Base-by-base conservation (phyloP, 1,140 invertebrate genomes). In the Fragariocoptes setiger region DNA sequence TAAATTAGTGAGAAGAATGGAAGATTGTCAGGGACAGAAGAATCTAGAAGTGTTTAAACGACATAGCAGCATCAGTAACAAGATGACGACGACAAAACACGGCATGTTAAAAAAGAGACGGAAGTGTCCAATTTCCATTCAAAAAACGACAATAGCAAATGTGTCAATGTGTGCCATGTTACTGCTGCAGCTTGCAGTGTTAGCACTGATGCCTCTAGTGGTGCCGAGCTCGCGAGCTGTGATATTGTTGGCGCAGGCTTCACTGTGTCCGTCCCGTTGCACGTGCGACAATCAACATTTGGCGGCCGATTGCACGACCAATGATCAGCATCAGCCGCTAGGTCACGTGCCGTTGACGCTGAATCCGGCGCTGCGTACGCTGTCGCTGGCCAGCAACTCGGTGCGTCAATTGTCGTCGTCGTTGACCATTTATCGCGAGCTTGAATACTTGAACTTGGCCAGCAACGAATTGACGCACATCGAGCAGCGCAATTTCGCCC, bases 341-440 rank as follows among this genome's bases (percentile, higher is more conserved):
- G 76, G 82, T 56, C 74, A 80, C 14, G 69, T 85, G 36, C 80
- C 79, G 25, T 83, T 85, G 47, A 75, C 78, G 1, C 62, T 86
- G 35, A 86, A 85, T 57, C 80, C 80, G 2, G 73, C 71, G 47
- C 75, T 83, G 41, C 72, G 76, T 54, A 64, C 66, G 15, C 62
- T 85, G 14, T 73, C 79, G 54, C 66, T 85, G 21, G 69, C 70
- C 49, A 75, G 74, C 52, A 85, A 80, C 54, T 69, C 69, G 48
- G 78, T 85, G 49, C 76, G 76, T 54, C 74, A 70, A 16, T 73
- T 85, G 35, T 75, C 79, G 53, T 70, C 70, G 8, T 74, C 74
- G 2, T 76, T 83, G 53, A 71, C 73, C 48, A 80, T 83, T 56
- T 85, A 85, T 54, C 65, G 69, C 0, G 72, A 78, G 44, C 61